A percentile compares a stretch with the other conserved stretches of the same genome.
Evolutionary conservation across 2,797 vertebrate species (phyloP).

Genomic region (Hypotaenidia philippensis): DNA sequence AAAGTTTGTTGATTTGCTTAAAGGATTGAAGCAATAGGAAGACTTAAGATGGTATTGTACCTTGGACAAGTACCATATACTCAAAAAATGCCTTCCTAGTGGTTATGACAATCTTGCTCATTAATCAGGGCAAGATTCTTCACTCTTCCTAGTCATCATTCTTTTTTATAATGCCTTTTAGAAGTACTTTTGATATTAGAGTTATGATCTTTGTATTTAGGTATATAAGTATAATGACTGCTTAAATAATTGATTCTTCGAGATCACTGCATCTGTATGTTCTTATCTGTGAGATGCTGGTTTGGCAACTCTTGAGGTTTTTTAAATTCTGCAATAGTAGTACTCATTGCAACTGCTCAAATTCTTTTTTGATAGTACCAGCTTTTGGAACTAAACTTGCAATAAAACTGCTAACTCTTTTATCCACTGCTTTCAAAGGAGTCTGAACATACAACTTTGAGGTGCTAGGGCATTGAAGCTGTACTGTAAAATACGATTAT

Average conservation of each 20-base stretch:
- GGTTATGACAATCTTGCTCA: background rate
- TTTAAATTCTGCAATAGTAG: background rate
- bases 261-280: background rate
- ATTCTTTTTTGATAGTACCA: background rate
- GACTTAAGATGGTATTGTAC: background rate
- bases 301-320: background rate
- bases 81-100: background rate
- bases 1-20: background rate
- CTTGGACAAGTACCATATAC: background rate
- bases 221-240: background rate
- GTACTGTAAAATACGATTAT: background rate
- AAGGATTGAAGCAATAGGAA: background rate
- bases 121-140: background rate
- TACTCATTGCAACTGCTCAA: background rate
- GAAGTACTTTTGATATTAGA: background rate
- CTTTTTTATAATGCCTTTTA: background rate
- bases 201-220: background rate
- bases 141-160: background rate
- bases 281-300: background rate
- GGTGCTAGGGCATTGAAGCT: background rate
- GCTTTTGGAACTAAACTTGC: background rate
- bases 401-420: background rate
- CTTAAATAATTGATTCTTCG: background rate
- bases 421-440: background rate
- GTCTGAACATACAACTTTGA: background rate